Conservation (phyloP, 1,140 invertebrate species). For the Polyergus mexicanus region DNA sequence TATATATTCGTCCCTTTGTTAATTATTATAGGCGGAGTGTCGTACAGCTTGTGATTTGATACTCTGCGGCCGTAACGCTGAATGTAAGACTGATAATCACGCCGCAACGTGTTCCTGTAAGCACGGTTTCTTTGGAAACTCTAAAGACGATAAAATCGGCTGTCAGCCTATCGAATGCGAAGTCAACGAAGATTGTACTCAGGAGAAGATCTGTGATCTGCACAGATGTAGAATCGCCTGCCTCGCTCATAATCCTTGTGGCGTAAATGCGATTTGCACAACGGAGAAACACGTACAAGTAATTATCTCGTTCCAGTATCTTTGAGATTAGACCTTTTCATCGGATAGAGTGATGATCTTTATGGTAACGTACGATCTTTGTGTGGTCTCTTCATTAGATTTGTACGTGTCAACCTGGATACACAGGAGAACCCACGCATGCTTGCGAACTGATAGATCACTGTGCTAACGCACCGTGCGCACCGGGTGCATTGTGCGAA, state of each 20-base stretch:
- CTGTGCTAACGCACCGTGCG: constrained; percentile 93
- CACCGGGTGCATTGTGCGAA: constrained; percentile 93
- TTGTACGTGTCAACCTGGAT: constrained; percentile 95
- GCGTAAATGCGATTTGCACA: constrained; percentile 93
- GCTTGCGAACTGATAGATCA: constrained; percentile 93
- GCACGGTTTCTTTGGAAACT: constrained; percentile 92
- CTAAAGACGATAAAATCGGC: constrained; percentile 90
- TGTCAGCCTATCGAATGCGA: constrained; percentile 93
- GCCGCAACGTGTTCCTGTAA: constrained; percentile 92
- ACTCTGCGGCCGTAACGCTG: constrained; percentile 93
- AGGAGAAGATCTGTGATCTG: constrained; percentile 93
- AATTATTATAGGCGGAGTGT: constrained; percentile 88
- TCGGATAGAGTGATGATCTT: not conserved
- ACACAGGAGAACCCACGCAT: constrained; percentile 91
- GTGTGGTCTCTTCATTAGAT: constrained; percentile 75
- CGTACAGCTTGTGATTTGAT: constrained; percentile 90
- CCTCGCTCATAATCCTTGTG: constrained; percentile 92
- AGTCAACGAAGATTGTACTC: constrained; percentile 90
- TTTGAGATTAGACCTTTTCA: not conserved
- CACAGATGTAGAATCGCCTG: constrained; percentile 95
- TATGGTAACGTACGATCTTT: not conserved
- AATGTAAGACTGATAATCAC: constrained; percentile 91
- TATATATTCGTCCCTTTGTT: not conserved
- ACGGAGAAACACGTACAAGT: constrained; percentile 91
- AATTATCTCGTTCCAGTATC: not conserved